A percentile compares a stretch with the other conserved stretches of the same genome.
Evolutionary conservation across 2,888 invertebrate genomes (phyloP).

Genomic region (Phania funesta): DNA sequence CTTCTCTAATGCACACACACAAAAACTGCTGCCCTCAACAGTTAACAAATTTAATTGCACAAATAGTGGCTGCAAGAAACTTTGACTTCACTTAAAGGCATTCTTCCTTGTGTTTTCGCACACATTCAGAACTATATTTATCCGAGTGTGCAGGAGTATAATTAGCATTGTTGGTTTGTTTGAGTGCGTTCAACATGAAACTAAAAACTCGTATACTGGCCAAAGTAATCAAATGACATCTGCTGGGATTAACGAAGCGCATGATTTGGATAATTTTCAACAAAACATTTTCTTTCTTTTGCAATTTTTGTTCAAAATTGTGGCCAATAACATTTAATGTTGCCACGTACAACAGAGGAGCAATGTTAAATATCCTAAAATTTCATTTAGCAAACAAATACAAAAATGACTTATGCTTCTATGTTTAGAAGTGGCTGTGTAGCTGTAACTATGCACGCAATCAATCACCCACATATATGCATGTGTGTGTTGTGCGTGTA

Average conservation of each 20-base stretch:
- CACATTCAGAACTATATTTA: not conserved
- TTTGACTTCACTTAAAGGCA: not conserved
- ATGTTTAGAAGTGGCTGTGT: not conserved
- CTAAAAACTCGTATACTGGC: not conserved
- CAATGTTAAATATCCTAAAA: conserved; percentile 72
- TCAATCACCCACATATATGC: not conserved
- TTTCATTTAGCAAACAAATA: conserved; percentile 51
- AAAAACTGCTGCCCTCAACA: not conserved
- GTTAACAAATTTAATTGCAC: not conserved
- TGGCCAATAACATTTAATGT: conserved; percentile 26
- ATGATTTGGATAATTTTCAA: conserved; percentile 74
- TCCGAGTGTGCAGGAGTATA: not conserved
- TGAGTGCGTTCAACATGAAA: conserved; percentile 1
- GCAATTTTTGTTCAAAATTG: conserved; percentile 2
- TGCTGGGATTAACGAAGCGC: conserved; percentile 77
- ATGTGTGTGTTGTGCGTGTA: too few species aligned
- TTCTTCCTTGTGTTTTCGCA: not conserved
- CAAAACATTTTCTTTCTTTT: conserved; percentile 9
- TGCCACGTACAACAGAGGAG: not conserved
- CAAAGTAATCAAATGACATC: conserved; percentile 71
- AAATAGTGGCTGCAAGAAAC: not conserved
- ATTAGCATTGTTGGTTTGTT: conserved; percentile 64
- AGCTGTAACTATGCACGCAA: conserved; percentile 10
- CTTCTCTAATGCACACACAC: not conserved
- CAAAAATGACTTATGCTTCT: conserved; percentile 58